Base-by-base conservation (phyloP, 2,888 invertebrate genomes). In the Noctua janthina region DNA sequence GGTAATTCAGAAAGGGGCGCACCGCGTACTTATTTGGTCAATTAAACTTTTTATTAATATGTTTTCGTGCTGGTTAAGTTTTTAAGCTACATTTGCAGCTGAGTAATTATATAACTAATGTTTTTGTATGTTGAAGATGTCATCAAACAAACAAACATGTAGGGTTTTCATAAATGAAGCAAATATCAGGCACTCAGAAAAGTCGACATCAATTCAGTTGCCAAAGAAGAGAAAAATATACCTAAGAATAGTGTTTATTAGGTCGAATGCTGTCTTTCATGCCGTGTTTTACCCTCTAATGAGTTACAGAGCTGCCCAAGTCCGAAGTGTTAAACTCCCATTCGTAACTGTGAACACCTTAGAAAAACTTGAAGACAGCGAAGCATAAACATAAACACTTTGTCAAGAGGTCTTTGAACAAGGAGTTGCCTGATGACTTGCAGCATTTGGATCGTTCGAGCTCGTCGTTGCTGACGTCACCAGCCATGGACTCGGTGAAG, bases 401-500 rank as follows among this genome's bases (percentile, higher is more conserved):
- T 66, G 93, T 92, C 39, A 95, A 94, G 78, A 91, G 96, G 74
- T 94, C 96, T 59, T 88, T 96, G 51, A 93, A 92, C 54, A 94
- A 94, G 35, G 95, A 95, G 76, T 92, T 97, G 87, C 96, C 97
- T 13, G 96, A 96, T 13, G 96, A 96, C 72, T 87, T 97, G 69
- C 97, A 97, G 86, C 92, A 92, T 72, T 76, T 97, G 78, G 96
- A 97, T 73, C 87, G 85, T 35, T 87, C 92, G 0, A 91, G 91
- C 2, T 82, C 93, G 39, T 93, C 95, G 8, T 93, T 94, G 10
- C 89, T 96, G 80, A 96, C 96, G 17, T 93, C 96, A 46, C 95
- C 96, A 2, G 97, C 96, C 2, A 91, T 97, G 93, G 94, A 96
- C 81, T 92, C 97, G 85, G 97, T 97, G 83, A 94, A 93, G 80